These are phyloP conservation scores for Montipora foliosa DNA, from an alignment of 64 coral and sea anemone genomes.

Conservation along the genomic window DNA sequence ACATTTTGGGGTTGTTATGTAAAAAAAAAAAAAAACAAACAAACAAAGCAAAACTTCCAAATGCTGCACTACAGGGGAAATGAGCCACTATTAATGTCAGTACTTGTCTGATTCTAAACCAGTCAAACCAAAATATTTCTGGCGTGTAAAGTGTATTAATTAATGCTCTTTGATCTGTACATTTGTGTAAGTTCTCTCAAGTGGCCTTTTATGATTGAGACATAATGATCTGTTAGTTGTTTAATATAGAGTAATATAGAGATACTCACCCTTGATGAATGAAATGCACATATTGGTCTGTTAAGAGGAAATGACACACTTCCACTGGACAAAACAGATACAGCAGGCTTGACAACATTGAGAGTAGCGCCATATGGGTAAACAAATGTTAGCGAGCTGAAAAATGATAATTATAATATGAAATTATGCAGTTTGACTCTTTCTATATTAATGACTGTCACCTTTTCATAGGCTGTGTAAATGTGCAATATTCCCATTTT, in stretches of 20 bases:
- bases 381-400: constrained; percentile 96
- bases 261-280: constrained; percentile 84
- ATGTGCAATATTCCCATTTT: too few relatives aligned
- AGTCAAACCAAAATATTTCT: too few relatives aligned
- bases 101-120: background rate
- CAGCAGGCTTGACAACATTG: constrained; percentile 95
- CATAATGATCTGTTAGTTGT: too few relatives aligned
- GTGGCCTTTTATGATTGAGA: too few relatives aligned
- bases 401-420: background rate
- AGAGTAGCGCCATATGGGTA: constrained; percentile 97
- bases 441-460: too few relatives aligned
- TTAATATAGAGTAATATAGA: background rate
- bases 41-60: too few relatives aligned
- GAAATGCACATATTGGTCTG: constrained; percentile 98
- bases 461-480: too few relatives aligned
- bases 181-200: too few relatives aligned
- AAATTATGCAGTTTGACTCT: background rate
- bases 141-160: too few relatives aligned
- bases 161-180: too few relatives aligned
- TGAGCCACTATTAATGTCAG: background rate
- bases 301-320: constrained; percentile 98
- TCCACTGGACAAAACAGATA: constrained; percentile 90
- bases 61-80: too few relatives aligned
- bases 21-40: background rate
- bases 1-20: background rate